Base-by-base conservation (phyloP, 2,113 vertebrate species). In the Falco punctatus region DNA sequence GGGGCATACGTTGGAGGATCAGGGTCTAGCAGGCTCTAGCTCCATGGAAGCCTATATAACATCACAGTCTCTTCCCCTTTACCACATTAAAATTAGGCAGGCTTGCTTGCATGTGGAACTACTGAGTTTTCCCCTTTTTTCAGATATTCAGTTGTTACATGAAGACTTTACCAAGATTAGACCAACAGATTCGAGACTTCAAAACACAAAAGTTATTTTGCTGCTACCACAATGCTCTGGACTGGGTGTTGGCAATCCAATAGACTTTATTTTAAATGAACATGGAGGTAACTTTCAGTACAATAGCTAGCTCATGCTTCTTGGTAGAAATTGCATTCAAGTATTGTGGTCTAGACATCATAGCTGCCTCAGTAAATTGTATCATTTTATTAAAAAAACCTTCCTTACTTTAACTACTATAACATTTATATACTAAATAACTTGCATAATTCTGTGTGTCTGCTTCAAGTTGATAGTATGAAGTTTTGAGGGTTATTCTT, bases 241-340 rank as follows among this genome's bases (percentile, higher is more conserved):
- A 85, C 98, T 99, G 72, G 99, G 99, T 42, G 95, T 98, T 94
- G 98, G 98, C 90, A 98, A 99, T 92, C 99, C 99, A 27, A 95
- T 99, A 30, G 98, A 99, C 52, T 99, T 99, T 88, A 98, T 99
- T 94, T 96, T 99, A 96, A 98, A 96, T 96, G 99, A 99, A 86
- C 96, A 98, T 10, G 96, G 98, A 99, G 99, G 99, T 99, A 98
- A 89, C 30, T 77, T 79, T 55, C 67, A 28, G 44, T 74, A 44
- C 9, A 46, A 20, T 16, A 52, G 15, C 19, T 92, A 69, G 23
- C 40, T 85, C 19, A 13, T 54, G 42, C 23, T 93, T 91, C 89
- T 33, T 86, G 35, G 18, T 69, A 77, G 52, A 70, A 72, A 66
- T 10, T 84, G 11, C 26, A 38, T 54, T 74, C 14, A 51, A 14